Evolutionary conservation across 2,113 vertebrate genomes (phyloP), one percentile per base, ranked within the genome.

Genomic region (Oryzias javanicus): DNA sequence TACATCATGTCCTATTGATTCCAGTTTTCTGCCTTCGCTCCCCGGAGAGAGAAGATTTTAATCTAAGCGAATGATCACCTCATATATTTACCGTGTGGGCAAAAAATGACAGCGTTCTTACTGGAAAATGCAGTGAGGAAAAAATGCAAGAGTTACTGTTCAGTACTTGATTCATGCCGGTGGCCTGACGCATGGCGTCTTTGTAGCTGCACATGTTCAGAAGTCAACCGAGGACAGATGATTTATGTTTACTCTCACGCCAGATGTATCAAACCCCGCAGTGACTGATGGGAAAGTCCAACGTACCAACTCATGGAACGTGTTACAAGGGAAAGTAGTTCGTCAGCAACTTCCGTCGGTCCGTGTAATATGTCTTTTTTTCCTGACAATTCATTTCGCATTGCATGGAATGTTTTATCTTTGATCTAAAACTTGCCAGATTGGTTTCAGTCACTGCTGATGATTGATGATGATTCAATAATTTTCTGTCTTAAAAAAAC

Each of bases 141-240:
- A 27, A 10, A 27, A 17, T 20, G 42, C 17, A 25, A 22, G 22
- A n/a, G 42, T 3, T 44, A 40, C 45, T 61, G 49, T 62, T 57
- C 22, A 52, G 10, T 22, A 14, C 22, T 70, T 47, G 59, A 67
- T 46, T 56, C 54, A 60, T 40, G 66, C 59, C 63, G 64, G 27
- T 1, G 13, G 17, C 42, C 42, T 57, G 12, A 18, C 42, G 22
- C 17, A 48, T 22, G 3, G 14, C 10, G 14, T 49, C 47, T 35
- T 35, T 35, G 35, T 35, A 35, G 12, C 35, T 35, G 35, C 35
- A 35, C 35, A 35, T 10, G 35, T 35, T 35, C 35, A 35, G 35
- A 35, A 35, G 35, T 35, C 12, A 35, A 35, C 35, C 35, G 12
- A 35, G 35, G 18, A 35, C 6, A 25, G 19, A 52, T 62, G 18